phyloP scores from a whole-genome alignment of 2,888 invertebrate species.

The Ephialtes manifestator region DNA sequence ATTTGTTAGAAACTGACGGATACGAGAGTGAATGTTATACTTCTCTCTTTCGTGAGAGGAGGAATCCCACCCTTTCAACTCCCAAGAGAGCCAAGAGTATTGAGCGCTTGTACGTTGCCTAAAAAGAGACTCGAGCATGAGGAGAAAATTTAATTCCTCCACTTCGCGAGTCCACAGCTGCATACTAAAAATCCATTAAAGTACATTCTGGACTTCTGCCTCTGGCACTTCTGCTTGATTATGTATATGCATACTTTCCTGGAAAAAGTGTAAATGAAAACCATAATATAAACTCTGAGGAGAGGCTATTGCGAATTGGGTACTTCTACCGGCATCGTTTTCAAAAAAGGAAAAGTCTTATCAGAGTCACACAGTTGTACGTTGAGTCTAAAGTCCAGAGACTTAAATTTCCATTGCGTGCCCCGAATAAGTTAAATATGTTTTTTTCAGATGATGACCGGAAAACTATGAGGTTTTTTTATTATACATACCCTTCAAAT shows the following conservation, averaged over 20 bases:
- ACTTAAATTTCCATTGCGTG: too few relatives aligned
- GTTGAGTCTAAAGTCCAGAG: too few relatives aligned
- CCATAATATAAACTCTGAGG: too few relatives aligned
- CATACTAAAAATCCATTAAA: slow-evolving; percentile 51
- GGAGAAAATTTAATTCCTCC: slow-evolving; percentile 57
- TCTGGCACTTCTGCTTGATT: background rate
- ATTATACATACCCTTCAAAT: too few relatives aligned
- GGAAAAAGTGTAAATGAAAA: background rate
- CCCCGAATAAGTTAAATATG: too few relatives aligned
- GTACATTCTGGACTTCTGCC: slow-evolving; percentile 1
- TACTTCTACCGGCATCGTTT: too few relatives aligned
- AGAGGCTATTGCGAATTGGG: too few relatives aligned
- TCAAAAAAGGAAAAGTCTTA: too few relatives aligned
- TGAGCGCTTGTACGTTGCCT: slow-evolving; percentile 33
- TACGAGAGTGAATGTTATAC: slow-evolving; percentile 38
- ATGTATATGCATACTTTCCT: background rate
- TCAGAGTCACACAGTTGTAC: too few relatives aligned
- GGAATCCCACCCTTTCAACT: slow-evolving; percentile 12
- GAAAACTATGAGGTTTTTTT: too few relatives aligned
- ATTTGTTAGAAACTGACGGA: slow-evolving; percentile 42
- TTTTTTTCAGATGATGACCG: too few relatives aligned
- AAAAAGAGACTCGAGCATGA: slow-evolving; percentile 40
- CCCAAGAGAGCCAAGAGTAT: slow-evolving; percentile 22
- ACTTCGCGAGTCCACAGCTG: slow-evolving; percentile 46
- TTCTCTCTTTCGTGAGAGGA: slow-evolving; percentile 21